Evolutionary conservation across 1,140 invertebrate species (phyloP), one percentile per base, ranked within the genome.

Genomic region (Probaryconus sp.): DNA sequence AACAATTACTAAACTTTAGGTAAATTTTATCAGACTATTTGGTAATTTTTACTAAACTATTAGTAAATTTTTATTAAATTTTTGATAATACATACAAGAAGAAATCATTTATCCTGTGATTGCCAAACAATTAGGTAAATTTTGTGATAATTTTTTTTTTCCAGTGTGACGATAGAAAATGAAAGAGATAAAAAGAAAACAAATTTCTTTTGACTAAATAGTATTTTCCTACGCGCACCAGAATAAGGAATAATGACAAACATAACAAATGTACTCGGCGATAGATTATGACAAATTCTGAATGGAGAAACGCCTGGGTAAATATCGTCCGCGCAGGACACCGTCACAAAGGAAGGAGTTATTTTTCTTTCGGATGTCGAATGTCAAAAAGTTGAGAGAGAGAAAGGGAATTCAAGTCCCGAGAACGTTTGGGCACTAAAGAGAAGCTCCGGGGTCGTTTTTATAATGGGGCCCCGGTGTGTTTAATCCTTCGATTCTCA

Each of bases 301-400:
- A 61, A 63, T 35, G 28, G 47, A 14, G 48, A 16, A 37, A 61
- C 48, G n/a, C 31, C 45, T 55, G 48, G 48, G 61, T 73, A 73
- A 61, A 73, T 74, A 74, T 48, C 56, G 55, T 38, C 56, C 60
- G n/a, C n/a, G n/a, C n/a, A n/a, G 45, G 40, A 63, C 51, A 55
- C 50, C 42, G 43, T 68, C 63, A 43, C 51, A 72, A 79, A 77
- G 70, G 51, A 28, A 28, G 11, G 28, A 55, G 43, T 45, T 70
- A 56, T 63, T 55, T 71, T 64, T 48, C 31, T 61, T 55, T 53
- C 33, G 28, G 28, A 17, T 28, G 13, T 38, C 24, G 24, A 33
- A 50, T n/a, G n/a, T n/a, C n/a, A n/a, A n/a, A n/a, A n/a, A n/a
- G n/a, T n/a, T n/a, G n/a, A n/a, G n/a, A n/a, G n/a, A n/a, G n/a